A percentile compares a stretch with the other conserved stretches of the same genome.
phyloP scores from a whole-genome alignment of 1,140 invertebrate genomes.

The Drosophila tropicalis region DNA sequence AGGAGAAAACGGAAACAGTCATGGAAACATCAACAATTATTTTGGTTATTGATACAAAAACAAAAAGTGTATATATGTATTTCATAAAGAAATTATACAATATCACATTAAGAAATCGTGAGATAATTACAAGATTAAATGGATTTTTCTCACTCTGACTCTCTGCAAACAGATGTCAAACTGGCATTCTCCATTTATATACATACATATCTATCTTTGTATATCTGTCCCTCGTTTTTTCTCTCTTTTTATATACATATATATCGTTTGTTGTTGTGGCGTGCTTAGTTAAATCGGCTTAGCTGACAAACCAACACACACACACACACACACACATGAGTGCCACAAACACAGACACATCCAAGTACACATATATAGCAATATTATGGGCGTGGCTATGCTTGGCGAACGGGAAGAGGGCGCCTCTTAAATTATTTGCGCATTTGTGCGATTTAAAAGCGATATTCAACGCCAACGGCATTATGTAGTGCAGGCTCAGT shows the following conservation, averaged over 20 bases:
- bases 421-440: slow-evolving; percentile 67
- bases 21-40: not conserved
- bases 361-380: not conserved
- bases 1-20: not conserved
- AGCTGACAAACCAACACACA: slow-evolving; percentile 32
- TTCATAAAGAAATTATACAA: too few species aligned
- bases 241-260: not conserved
- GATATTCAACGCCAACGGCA: slow-evolving; percentile 58
- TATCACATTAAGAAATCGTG: too few species aligned
- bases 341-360: not conserved
- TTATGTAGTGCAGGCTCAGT: slow-evolving; percentile 22
- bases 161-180: not conserved
- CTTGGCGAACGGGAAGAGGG: not conserved
- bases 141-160: not conserved
- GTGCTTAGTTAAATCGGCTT: slow-evolving; percentile 55
- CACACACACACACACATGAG: slow-evolving; percentile 1
- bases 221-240: slow-evolving; percentile 12
- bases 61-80: not conserved
- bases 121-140: too few species aligned
- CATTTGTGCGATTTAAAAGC: slow-evolving; percentile 67
- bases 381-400: slow-evolving; percentile 38
- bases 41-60: slow-evolving; percentile 3
- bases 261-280: slow-evolving; percentile 31
- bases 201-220: not conserved
- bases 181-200: not conserved